These are phyloP conservation scores for Silurus lanzhouensis DNA, from an alignment of 2,797 vertebrate species.

Conservation along the genomic window DNA sequence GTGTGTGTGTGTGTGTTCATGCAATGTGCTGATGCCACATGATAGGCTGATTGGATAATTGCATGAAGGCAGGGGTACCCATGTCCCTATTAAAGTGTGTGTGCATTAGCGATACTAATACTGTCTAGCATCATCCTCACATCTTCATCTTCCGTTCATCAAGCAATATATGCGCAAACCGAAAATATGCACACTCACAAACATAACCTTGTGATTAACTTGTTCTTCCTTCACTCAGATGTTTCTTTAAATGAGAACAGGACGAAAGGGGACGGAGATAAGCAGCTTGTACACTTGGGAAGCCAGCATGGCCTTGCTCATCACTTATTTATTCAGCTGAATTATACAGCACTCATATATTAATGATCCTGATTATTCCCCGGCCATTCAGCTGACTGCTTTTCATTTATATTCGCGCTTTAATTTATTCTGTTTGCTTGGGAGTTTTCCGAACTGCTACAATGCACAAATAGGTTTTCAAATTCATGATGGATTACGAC, in stretches of 20 bases:
- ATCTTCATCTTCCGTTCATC: too few relatives aligned
- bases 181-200: background rate
- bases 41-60: background rate
- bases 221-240: background rate
- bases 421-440: background rate
- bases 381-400: background rate
- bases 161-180: background rate
- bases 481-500: background rate
- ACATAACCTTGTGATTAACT: slow-evolving; percentile 53
- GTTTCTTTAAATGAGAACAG: background rate
- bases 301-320: slow-evolving; percentile 9
- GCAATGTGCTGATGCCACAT: background rate
- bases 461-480: background rate
- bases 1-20: background rate
- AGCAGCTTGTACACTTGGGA: background rate
- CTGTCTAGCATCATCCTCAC: background rate
- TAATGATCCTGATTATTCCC: slow-evolving; percentile 27
- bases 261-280: background rate
- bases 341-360: slow-evolving; percentile 33
- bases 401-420: slow-evolving; percentile 20
- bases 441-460: background rate
- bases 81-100: background rate
- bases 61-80: background rate
- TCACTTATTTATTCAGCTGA: slow-evolving; percentile 26
- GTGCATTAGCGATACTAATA: background rate